Conservation (phyloP, 2,888 invertebrate genomes). For the Agrochola macilenta region DNA sequence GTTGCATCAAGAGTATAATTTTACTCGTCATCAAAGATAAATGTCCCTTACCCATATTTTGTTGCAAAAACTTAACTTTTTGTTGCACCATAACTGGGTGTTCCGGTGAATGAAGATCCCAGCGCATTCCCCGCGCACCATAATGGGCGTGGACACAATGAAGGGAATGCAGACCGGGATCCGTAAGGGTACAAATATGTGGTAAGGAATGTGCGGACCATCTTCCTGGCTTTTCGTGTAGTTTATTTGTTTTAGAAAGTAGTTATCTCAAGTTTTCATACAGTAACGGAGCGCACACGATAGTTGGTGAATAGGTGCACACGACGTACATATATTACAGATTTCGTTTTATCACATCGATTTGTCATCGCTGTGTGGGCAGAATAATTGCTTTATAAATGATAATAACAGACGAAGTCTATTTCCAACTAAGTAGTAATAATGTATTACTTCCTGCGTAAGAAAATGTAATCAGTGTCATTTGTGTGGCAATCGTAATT, state of each 20-base stretch:
- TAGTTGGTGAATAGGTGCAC: too few relatives aligned
- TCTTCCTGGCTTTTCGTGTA: slow-evolving; percentile 73
- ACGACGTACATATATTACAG: not conserved
- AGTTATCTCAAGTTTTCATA: slow-evolving; percentile 19
- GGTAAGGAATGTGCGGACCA: slow-evolving; percentile 77
- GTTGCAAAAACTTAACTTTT: slow-evolving; percentile 39
- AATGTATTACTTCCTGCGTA: slow-evolving; percentile 61
- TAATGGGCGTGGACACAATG: slow-evolving; percentile 78
- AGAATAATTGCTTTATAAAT: slow-evolving; percentile 67
- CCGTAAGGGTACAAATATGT: slow-evolving; percentile 80
- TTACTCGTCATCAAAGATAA: slow-evolving; percentile 19
- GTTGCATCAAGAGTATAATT: slow-evolving; percentile 10
- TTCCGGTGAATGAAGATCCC: slow-evolving; percentile 77
- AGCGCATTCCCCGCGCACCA: slow-evolving; percentile 78
- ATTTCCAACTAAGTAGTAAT: slow-evolving; percentile 43
- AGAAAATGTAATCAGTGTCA: slow-evolving; percentile 63
- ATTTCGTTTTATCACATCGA: slow-evolving; percentile 56
- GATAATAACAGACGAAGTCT: slow-evolving; percentile 57
- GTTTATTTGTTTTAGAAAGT: slow-evolving; percentile 34
- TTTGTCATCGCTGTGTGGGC: slow-evolving; percentile 60
- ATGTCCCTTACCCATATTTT: slow-evolving; percentile 1
- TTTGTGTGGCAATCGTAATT: slow-evolving; percentile 50
- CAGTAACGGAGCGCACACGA: not conserved
- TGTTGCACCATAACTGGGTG: slow-evolving; percentile 72
- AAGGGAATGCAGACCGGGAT: slow-evolving; percentile 75